phyloP scores from a whole-genome alignment of 2,113 vertebrate genomes.

The Hydrolagus affinis region DNA sequence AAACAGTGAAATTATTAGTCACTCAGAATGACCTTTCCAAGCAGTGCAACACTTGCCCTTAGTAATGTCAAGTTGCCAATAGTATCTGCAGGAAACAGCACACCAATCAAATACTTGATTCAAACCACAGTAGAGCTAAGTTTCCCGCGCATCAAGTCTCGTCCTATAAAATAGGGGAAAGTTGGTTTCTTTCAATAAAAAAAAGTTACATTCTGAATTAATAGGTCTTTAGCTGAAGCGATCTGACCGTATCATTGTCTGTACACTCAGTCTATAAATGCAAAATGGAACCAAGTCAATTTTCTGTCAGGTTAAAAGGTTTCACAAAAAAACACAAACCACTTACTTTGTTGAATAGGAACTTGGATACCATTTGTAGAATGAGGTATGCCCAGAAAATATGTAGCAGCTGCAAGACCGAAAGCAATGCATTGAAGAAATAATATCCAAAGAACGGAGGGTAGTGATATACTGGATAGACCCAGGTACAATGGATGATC shows the following conservation, averaged over 20 bases:
- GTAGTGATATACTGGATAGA: conserved; percentile 63
- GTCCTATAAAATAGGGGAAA: too few species aligned
- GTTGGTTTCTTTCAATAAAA: too few species aligned
- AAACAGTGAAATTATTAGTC: too few species aligned
- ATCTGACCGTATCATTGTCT: not conserved
- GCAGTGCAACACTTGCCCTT: too few species aligned
- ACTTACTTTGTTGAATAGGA: conserved; percentile 74
- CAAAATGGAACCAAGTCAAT: not conserved
- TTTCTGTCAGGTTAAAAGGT: not conserved
- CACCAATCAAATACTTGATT: too few species aligned
- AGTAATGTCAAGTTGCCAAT: too few species aligned
- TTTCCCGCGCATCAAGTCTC: too few species aligned
- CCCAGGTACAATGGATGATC: conserved; percentile 79
- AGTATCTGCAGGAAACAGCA: too few species aligned
- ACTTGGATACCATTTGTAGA: conserved; percentile 72
- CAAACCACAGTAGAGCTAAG: too few species aligned
- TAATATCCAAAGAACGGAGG: conserved; percentile 79
- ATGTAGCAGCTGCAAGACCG: conserved; percentile 73
- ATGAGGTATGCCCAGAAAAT: conserved; percentile 87
- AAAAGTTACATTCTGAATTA: conserved; percentile 5
- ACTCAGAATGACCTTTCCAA: too few species aligned
- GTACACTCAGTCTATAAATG: not conserved
- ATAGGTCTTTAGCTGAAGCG: conserved; percentile 4
- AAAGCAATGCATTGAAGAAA: conserved; percentile 75
- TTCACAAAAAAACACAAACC: not conserved